phyloP scores from a whole-genome alignment of 2,113 vertebrate genomes.

The Paramormyrops kingsleyae region DNA sequence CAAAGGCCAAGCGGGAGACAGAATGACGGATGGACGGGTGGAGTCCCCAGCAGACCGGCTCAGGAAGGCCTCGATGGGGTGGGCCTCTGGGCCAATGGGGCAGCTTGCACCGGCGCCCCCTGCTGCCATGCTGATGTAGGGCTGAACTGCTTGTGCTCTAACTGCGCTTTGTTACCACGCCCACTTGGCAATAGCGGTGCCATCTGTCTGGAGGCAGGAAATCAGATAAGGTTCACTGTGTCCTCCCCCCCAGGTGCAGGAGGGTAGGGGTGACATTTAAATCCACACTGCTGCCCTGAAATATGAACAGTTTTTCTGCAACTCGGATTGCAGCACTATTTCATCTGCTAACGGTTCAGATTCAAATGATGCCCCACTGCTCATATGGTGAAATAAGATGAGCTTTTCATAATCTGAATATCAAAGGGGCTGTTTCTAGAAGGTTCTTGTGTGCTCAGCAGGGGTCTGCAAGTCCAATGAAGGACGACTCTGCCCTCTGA shows the following conservation, averaged over 20 bases:
- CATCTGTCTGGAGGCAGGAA: conserved; percentile 52
- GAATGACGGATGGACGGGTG: neutral
- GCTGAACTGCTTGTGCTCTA: neutral
- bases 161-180: neutral
- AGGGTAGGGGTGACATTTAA: conserved; percentile 49
- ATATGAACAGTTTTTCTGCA: conserved; percentile 30
- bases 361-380: neutral
- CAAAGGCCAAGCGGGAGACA: neutral
- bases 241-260: conserved; percentile 32
- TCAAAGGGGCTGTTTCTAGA: conserved; percentile 26
- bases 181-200: conserved; percentile 18
- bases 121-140: neutral
- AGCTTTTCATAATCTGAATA: conserved; percentile 18
- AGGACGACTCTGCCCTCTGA: conserved; percentile 20
- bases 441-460: conserved; percentile 35
- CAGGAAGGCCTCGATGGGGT: neutral
- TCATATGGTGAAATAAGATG: conserved; percentile 25
- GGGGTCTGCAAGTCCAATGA: conserved; percentile 39
- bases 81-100: neutral
- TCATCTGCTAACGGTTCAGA: neutral
- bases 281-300: neutral
- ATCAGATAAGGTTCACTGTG: conserved; percentile 36
- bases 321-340: neutral
- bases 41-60: neutral
- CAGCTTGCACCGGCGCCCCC: neutral